Percentiles rank a stretch among this genome's conserved stretches.
Evolutionary conservation across 2,888 invertebrate species (phyloP).

Genomic region (Eupithecia dodoneata): DNA sequence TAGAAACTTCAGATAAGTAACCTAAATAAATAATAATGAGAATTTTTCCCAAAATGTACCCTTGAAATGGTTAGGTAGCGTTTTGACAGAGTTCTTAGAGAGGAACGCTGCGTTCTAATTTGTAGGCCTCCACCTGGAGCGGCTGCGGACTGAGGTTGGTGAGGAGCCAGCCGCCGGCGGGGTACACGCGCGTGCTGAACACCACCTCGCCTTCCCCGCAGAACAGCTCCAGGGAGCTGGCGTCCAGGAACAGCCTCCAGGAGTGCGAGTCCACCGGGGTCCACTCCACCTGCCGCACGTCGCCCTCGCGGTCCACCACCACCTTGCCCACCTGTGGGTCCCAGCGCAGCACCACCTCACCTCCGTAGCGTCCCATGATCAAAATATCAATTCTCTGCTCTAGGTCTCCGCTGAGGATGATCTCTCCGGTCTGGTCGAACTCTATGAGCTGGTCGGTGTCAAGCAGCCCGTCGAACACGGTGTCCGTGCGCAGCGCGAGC

Average conservation of each 20-base stretch:
- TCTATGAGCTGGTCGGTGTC: constrained; percentile 46
- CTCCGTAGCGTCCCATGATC: constrained; percentile 63
- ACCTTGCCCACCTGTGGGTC: constrained; percentile 63
- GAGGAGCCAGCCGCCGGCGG: constrained; percentile 69
- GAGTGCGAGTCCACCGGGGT: constrained; percentile 53
- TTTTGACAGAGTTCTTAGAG: constrained; percentile 40
- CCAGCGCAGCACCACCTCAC: constrained; percentile 59
- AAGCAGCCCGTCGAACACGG: constrained; percentile 52
- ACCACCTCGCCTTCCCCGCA: constrained; percentile 79
- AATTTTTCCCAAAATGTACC: constrained; percentile 7
- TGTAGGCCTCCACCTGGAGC: constrained; percentile 61
- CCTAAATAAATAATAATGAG: constrained; percentile 17
- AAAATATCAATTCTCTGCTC: constrained; percentile 58
- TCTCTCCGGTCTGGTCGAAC: constrained; percentile 67
- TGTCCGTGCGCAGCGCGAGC: constrained; percentile 55
- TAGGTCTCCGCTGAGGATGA: constrained; percentile 61
- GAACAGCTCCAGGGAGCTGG: constrained; percentile 75
- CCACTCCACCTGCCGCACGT: constrained; percentile 75
- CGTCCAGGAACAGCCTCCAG: constrained; percentile 73
- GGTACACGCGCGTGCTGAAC: constrained; percentile 72
- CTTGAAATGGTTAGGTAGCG: background rate
- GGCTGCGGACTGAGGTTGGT: constrained; percentile 64
- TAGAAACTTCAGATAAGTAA: background rate
- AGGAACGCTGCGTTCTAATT: constrained; percentile 66
- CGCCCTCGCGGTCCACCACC: constrained; percentile 64